phyloP scores from a whole-genome alignment of 1,140 invertebrate genomes.

The Philotrypesis tridentata region DNA sequence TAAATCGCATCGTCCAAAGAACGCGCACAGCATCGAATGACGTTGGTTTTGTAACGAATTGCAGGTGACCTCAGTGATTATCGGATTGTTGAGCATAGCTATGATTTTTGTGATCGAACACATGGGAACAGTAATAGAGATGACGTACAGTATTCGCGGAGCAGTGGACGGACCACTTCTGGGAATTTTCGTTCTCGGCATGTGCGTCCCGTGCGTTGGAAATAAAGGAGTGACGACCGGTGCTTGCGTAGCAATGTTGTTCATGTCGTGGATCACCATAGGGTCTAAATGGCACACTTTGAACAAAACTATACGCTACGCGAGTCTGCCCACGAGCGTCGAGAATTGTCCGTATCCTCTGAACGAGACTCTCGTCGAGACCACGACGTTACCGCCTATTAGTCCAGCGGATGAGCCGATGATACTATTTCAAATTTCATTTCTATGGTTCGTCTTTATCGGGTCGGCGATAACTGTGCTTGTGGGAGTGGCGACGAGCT shows the following conservation, averaged over 20 bases:
- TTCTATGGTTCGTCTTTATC: constrained; percentile 77
- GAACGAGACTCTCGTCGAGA: constrained; percentile 47
- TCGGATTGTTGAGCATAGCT: constrained; percentile 71
- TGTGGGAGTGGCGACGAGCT: constrained; percentile 70
- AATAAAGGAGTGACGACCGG: constrained; percentile 74
- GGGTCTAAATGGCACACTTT: constrained; percentile 71
- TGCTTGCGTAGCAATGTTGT: constrained; percentile 69
- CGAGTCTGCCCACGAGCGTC: constrained; percentile 62
- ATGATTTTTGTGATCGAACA: constrained; percentile 73
- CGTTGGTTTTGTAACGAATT: not conserved
- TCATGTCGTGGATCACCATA: constrained; percentile 76
- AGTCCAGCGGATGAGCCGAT: constrained; percentile 55
- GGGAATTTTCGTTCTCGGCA: constrained; percentile 74
- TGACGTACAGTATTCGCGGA: constrained; percentile 70
- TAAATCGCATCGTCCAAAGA: no score
- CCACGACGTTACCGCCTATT: not conserved
- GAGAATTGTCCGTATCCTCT: constrained; percentile 64
- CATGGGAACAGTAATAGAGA: constrained; percentile 68
- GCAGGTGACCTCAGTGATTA: constrained; percentile 64
- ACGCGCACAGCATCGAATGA: no score
- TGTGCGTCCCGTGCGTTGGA: constrained; percentile 73
- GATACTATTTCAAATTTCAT: constrained; percentile 75
- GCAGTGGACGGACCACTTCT: constrained; percentile 74
- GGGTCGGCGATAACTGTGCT: constrained; percentile 69
- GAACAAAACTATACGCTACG: constrained; percentile 58